Percentiles rank a stretch among this genome's conserved stretches.
Evolutionary conservation across 2,797 vertebrate genomes (phyloP).

Genomic region (Anguilla obscura): DNA sequence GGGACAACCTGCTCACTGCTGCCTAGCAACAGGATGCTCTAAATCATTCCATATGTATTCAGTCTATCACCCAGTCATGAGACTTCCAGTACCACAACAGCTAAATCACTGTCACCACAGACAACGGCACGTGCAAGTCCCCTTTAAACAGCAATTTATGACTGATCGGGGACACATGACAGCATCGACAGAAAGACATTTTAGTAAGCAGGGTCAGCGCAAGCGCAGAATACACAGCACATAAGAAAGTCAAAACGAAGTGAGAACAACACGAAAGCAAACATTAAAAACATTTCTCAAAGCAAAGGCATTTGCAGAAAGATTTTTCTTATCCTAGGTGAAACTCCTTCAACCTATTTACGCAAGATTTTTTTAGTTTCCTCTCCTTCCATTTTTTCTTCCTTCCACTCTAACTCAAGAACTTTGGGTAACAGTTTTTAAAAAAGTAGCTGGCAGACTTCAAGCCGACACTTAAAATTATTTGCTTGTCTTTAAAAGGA

Average conservation of each 20-base stretch:
- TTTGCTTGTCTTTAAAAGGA: not conserved
- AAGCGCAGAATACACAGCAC: not conserved
- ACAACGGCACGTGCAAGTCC: slow-evolving; percentile 7
- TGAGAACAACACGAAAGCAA: not conserved
- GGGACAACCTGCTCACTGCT: slow-evolving; percentile 48
- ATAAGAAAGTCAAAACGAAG: not conserved
- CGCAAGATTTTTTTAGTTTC: not conserved
- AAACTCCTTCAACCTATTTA: not conserved
- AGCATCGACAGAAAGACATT: not conserved
- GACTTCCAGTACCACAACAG: slow-evolving; percentile 33
- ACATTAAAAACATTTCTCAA: not conserved
- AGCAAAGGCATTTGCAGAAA: not conserved
- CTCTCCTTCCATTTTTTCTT: not conserved
- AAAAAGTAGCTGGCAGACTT: not conserved
- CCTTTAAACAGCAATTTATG: not conserved
- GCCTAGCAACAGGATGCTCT: slow-evolving; percentile 69
- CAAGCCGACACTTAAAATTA: not conserved
- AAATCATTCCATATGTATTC: not conserved
- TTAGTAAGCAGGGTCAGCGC: not conserved
- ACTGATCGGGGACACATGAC: not conserved
- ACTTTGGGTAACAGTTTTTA: not conserved
- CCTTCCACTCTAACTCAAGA: not conserved
- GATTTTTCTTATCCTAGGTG: not conserved
- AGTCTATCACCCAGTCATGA: slow-evolving; percentile 51
- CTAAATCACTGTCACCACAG: not conserved